Evolutionary conservation across 2,113 vertebrate genomes (phyloP), one percentile per base, ranked within the genome.

Genomic region (Tiliqua scincoides): DNA sequence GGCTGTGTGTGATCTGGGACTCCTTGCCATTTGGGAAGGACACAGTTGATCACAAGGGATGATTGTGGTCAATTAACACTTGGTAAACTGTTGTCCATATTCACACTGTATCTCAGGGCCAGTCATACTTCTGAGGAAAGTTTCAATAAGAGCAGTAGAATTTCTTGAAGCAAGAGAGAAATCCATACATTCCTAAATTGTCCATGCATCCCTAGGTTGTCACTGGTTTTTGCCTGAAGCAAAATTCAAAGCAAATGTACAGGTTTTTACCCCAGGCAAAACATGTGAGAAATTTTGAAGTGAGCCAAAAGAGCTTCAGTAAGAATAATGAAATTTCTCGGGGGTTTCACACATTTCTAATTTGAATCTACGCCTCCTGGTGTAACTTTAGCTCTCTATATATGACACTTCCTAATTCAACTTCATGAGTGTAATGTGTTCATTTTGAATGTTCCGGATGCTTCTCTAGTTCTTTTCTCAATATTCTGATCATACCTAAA

Each of bases 401-500:
- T 0, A 82, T 88, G 81, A 68, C 70, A 72, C 3, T 25, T 4
- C 25, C 35, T 88, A 78, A 54, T 84, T 81, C 82, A 87, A 48
- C 7, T 79, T 63, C 30, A 57, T 15, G 52, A n/a, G n/a, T 52
- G 10, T 30, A 85, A 88, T 0, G 61, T 20, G 32, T 61, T 76
- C 4, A 68, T 30, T 87, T 17, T 21, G 5, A 0, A 15, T 82
- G 35, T 4, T 4, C 1, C 65, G 48, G 14, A 80, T 79, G 79
- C 43, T 30, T 48, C 70, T 73, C 62, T 59, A 74, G 48, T 88
- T 88, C 67, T 79, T 48, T 17, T 90, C 48, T 85, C 54, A 32
- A n/a, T 87, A 17, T 93, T 91, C 61, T 32, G 0, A 82, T 83
- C 27, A 73, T 88, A 59, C 25, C 84, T 84, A 18, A 70, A 35